These are phyloP conservation scores for Palaemon carinicauda DNA, from an alignment of 1,140 invertebrate genomes.

Conservation along the genomic window DNA sequence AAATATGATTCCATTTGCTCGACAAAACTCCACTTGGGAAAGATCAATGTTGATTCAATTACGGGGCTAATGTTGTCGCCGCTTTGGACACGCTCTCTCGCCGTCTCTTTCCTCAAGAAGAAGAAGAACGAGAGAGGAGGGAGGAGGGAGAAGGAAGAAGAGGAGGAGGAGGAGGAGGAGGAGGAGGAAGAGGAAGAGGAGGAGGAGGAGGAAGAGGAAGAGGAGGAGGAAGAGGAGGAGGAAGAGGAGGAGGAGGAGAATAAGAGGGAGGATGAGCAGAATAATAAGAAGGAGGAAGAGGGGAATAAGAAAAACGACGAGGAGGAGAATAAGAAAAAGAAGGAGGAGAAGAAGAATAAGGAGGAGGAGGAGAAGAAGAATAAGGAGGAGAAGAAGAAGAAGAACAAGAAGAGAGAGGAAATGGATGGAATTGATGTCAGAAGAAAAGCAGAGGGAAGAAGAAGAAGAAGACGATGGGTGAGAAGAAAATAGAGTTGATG, in stretches of 20 bases:
- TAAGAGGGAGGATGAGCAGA: not conserved
- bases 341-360: too few relatives aligned
- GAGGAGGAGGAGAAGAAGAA: too few relatives aligned
- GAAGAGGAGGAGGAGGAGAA: not conserved
- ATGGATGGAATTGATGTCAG: not conserved
- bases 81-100: too few relatives aligned
- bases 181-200: not conserved
- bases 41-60: too few relatives aligned
- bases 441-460: too few relatives aligned
- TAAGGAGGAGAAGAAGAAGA: too few relatives aligned
- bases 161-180: not conserved
- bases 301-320: not conserved
- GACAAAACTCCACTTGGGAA: too few relatives aligned
- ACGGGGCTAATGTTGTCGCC: too few relatives aligned
- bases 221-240: not conserved
- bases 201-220: not conserved
- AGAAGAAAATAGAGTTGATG: not conserved
- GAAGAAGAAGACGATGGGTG: not conserved
- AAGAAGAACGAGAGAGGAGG: not conserved
- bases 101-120: too few relatives aligned
- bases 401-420: too few relatives aligned
- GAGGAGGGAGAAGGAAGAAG: not conserved
- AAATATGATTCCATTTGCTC: too few relatives aligned
- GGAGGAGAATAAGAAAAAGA: not conserved
- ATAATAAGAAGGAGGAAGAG: not conserved